A percentile compares a stretch with the other conserved stretches of the same genome.
Evolutionary conservation across 2,888 invertebrate species (phyloP).

Genomic region (Nomada ferruginata): DNA sequence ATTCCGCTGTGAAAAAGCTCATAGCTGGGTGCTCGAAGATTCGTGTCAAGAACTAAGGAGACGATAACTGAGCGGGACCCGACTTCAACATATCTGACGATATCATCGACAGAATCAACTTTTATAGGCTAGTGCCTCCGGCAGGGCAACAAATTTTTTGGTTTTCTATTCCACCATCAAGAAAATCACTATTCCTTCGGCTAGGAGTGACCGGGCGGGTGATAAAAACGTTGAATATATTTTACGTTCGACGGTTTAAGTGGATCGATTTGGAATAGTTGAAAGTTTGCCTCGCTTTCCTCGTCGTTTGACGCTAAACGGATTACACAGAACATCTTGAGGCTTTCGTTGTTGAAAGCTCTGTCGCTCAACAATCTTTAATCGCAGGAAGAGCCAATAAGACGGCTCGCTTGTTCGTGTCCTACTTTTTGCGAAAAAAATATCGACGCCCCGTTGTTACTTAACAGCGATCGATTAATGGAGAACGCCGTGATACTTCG

Average conservation of each 20-base stretch:
- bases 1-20: conserved; percentile 30
- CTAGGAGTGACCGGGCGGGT: too few species aligned
- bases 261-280: neutral
- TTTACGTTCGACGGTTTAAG: neutral
- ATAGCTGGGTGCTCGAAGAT: conserved; percentile 35
- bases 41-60: conserved; percentile 51
- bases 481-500: conserved; percentile 11
- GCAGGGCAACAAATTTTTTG: neutral
- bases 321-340: conserved; percentile 44
- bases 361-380: conserved; percentile 42
- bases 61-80: conserved; percentile 33
- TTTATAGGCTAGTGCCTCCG: conserved; percentile 9
- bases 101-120: conserved; percentile 31
- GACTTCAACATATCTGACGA: conserved; percentile 29
- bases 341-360: conserved; percentile 53
- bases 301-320: conserved; percentile 36
- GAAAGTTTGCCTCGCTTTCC: conserved; percentile 6
- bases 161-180: neutral
- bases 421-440: conserved; percentile 57
- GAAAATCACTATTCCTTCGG: neutral
- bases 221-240: conserved; percentile 2
- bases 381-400: conserved; percentile 49
- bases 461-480: conserved; percentile 53
- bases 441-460: conserved; percentile 63
- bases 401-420: conserved; percentile 42